Evolutionary conservation across 2,888 invertebrate species (phyloP).

Genomic region (Andrena trimmerana): DNA sequence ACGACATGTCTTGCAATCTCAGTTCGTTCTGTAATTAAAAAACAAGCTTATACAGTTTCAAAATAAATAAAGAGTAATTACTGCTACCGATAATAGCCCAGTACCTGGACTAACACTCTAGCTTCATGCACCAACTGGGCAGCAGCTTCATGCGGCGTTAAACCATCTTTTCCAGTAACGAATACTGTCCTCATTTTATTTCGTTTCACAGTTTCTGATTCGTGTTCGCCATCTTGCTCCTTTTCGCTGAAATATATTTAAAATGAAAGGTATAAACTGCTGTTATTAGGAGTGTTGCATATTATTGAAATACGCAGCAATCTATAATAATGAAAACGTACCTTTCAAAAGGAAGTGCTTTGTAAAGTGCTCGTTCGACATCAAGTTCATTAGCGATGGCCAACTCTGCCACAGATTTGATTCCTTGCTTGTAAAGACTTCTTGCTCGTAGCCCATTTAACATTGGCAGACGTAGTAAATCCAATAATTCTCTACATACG

Average conservation of each 20-base stretch:
- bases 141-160: conserved; percentile 94
- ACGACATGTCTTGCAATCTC: conserved; percentile 90
- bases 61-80: not conserved
- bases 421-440: conserved; percentile 92
- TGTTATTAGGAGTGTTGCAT: not conserved
- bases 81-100: conserved; percentile 17
- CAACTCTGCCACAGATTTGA: conserved; percentile 91
- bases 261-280: not conserved
- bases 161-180: conserved; percentile 92
- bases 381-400: conserved; percentile 90
- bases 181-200: conserved; percentile 91
- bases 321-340: conserved; percentile 66
- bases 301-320: not conserved
- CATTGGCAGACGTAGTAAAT: conserved; percentile 93
- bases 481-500: conserved; percentile 95
- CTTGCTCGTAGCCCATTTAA: conserved; percentile 95
- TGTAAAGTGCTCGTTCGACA: conserved; percentile 92
- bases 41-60: conserved; percentile 5
- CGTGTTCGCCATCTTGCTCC: conserved; percentile 90
- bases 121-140: conserved; percentile 92
- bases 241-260: conserved; percentile 87
- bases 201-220: conserved; percentile 88
- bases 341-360: conserved; percentile 94
- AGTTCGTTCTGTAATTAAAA: conserved; percentile 89
- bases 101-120: conserved; percentile 87